Evolutionary conservation across 92 coral and sea anemone species (phyloP).

Genomic region (Pocillopora grandis): DNA sequence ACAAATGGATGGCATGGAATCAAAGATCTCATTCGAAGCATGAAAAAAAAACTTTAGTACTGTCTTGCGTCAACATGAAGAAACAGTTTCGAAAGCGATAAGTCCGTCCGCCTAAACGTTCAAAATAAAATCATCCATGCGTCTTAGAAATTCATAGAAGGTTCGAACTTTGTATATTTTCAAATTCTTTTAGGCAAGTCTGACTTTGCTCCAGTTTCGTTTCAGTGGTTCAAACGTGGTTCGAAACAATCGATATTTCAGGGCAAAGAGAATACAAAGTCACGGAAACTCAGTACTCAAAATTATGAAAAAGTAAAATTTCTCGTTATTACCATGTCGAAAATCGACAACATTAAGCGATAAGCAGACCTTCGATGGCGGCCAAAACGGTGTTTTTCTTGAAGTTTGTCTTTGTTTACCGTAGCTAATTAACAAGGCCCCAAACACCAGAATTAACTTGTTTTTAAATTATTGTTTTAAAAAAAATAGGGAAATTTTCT

Average conservation of each 20-base stretch:
- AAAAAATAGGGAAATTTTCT: constrained; percentile 10
- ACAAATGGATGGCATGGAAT: too few species aligned
- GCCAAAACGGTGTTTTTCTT: too few species aligned
- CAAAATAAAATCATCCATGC: neutral
- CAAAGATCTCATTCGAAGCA: too few species aligned
- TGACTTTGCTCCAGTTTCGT: neutral
- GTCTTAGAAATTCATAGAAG: neutral
- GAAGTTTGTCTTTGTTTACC: too few species aligned
- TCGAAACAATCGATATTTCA: constrained; percentile 18
- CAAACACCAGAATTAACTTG: constrained; percentile 7
- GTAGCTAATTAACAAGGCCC: too few species aligned
- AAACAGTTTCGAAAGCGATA: neutral
- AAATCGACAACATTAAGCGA: too few species aligned
- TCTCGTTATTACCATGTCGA: too few species aligned
- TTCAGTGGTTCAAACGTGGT: constrained; percentile 25
- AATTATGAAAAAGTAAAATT: neutral
- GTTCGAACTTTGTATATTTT: constrained; percentile 21
- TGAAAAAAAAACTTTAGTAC: too few species aligned
- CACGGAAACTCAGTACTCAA: neutral
- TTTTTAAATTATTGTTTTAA: neutral
- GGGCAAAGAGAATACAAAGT: neutral
- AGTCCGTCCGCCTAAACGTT: neutral
- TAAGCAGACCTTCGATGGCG: too few species aligned
- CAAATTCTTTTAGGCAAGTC: neutral
- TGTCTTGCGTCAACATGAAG: too few species aligned